phyloP scores from a whole-genome alignment of 2,797 vertebrate genomes.

The Tapirus indicus region DNA sequence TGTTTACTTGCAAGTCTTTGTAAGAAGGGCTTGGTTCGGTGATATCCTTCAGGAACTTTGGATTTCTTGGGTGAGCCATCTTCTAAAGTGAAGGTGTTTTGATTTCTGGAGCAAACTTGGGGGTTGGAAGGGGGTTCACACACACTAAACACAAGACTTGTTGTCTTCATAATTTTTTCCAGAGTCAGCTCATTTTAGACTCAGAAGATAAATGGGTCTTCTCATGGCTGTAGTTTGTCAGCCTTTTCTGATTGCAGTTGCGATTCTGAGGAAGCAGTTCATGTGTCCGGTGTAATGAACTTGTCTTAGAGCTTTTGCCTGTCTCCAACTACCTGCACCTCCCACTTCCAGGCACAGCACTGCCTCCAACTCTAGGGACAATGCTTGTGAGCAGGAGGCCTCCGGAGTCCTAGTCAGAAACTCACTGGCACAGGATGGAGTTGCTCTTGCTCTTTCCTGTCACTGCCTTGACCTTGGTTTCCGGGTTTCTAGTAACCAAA shows the following conservation, averaged over 20 bases:
- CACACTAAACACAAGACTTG: not conserved
- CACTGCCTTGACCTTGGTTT: not conserved
- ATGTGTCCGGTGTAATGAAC: not conserved
- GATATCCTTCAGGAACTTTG: not conserved
- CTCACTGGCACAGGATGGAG: not conserved
- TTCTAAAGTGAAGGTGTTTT: not conserved
- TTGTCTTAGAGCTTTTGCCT: not conserved
- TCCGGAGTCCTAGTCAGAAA: not conserved
- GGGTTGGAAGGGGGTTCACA: not conserved
- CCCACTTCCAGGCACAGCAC: not conserved
- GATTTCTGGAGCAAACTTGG: conserved; percentile 6
- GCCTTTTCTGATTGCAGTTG: not conserved
- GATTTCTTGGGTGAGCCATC: not conserved
- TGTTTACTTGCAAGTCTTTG: not conserved
- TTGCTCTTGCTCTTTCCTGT: not conserved
- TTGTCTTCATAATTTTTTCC: not conserved
- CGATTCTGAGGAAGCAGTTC: not conserved
- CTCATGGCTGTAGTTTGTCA: not conserved
- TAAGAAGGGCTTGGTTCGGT: not conserved
- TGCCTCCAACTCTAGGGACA: not conserved
- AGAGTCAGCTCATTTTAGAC: not conserved
- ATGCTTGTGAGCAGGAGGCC: not conserved
- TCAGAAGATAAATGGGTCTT: not conserved
- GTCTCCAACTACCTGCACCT: not conserved
- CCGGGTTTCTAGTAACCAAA: not conserved